Conservation (phyloP, 2,113 vertebrate genomes). For the Seriola rivoliana region DNA sequence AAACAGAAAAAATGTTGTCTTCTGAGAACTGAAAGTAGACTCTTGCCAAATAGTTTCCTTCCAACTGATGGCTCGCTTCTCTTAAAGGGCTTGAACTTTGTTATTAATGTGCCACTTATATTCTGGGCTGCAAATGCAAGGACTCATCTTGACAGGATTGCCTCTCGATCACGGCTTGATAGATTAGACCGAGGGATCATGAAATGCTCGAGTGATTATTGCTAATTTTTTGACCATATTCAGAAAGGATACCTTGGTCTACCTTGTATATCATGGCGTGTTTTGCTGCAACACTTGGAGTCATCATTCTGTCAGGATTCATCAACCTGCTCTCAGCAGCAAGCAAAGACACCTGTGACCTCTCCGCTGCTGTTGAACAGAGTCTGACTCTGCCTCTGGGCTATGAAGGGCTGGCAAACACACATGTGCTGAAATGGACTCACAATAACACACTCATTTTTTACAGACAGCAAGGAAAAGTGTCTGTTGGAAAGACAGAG, state of each 20-base stretch:
- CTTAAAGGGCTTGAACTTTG: not conserved
- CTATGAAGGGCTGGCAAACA: slow-evolving; percentile 21
- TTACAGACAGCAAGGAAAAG: not conserved
- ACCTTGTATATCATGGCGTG: slow-evolving; percentile 34
- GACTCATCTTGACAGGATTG: not conserved
- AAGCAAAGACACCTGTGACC: slow-evolving; percentile 43
- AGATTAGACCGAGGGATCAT: not conserved
- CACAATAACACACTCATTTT: slow-evolving; percentile 61
- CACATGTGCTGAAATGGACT: slow-evolving; percentile 63
- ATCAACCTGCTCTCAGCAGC: slow-evolving; percentile 25
- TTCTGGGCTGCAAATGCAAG: not conserved
- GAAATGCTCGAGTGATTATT: not conserved
- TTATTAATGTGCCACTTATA: not conserved
- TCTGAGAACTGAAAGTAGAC: slow-evolving; percentile 64
- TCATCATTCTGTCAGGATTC: slow-evolving; percentile 32
- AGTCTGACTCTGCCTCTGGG: slow-evolving; percentile 45
- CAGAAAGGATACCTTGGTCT: not conserved
- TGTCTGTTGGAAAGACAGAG: slow-evolving; percentile 50
- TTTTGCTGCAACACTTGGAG: slow-evolving; percentile 24
- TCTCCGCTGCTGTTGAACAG: slow-evolving; percentile 55
- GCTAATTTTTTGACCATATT: not conserved
- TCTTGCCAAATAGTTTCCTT: slow-evolving; percentile 52
- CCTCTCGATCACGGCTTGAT: not conserved
- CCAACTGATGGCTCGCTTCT: slow-evolving; percentile 41
- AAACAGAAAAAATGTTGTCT: not conserved